These are phyloP conservation scores for Thelaira solivaga DNA, from an alignment of 2,888 invertebrate species.

Conservation along the genomic window DNA sequence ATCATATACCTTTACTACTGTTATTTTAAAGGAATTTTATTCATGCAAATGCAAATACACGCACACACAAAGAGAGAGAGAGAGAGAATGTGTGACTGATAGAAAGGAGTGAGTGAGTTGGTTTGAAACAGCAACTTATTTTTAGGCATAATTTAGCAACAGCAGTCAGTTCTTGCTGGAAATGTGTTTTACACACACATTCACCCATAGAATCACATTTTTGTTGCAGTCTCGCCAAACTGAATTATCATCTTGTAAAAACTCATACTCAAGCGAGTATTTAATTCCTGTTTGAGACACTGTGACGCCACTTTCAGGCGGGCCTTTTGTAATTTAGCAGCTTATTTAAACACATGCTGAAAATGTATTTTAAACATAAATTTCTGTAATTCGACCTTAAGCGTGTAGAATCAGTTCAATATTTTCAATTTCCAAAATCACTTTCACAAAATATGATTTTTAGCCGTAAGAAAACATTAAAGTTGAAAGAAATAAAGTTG, in stretches of 20 bases:
- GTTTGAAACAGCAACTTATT: not conserved
- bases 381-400: no score
- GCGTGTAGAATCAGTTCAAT: no score
- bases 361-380: no score
- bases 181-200: constrained; percentile 7
- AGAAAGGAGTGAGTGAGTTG: not conserved
- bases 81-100: not conserved
- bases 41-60: not conserved
- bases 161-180: not conserved
- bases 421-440: no score
- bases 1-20: not conserved
- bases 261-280: not conserved
- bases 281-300: constrained; percentile 54
- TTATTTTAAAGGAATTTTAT: constrained; percentile 9
- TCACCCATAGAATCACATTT: constrained; percentile 39
- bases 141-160: constrained; percentile 17
- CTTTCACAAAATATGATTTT: no score
- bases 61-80: not conserved
- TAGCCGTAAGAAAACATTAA: no score
- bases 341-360: no score
- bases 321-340: no score
- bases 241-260: no score
- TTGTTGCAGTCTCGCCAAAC: no score
- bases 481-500: no score
- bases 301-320: constrained; percentile 54